Conservation (phyloP, 1,140 invertebrate genomes). For the Atopsyche davidsoni region DNA sequence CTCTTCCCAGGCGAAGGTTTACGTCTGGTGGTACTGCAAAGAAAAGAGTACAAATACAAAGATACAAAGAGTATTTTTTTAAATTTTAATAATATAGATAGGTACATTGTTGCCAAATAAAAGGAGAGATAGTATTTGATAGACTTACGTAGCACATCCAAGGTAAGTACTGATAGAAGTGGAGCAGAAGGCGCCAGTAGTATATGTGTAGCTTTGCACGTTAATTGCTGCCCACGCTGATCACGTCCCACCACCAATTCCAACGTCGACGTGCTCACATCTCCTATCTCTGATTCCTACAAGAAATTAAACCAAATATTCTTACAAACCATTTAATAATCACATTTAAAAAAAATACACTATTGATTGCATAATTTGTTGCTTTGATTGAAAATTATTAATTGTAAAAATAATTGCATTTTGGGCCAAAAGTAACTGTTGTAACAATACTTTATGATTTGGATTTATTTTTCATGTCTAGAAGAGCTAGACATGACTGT, state of each 20-base stretch:
- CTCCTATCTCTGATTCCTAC: conserved; percentile 12
- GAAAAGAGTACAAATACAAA: neutral
- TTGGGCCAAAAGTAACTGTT: no score
- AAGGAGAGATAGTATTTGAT: neutral
- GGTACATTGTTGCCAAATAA: neutral
- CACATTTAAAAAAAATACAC: no score
- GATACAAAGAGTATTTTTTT: neutral
- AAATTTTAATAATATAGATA: neutral
- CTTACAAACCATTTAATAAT: no score
- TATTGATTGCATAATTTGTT: no score
- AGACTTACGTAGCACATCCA: conserved; percentile 17
- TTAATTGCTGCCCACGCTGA: conserved; percentile 14
- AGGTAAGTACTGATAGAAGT: conserved; percentile 8
- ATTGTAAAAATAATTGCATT: no score
- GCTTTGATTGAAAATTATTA: no score
- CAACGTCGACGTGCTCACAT: conserved; percentile 13
- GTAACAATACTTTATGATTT: no score
- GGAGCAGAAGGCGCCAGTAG: conserved; percentile 10
- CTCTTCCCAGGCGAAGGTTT: conserved; percentile 6
- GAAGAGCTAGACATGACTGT: no score
- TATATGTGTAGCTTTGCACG: conserved; percentile 12
- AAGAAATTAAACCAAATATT: no score
- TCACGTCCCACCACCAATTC: conserved; percentile 11
- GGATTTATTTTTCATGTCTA: no score
- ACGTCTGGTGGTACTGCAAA: conserved; percentile 17